A percentile compares a stretch with the other conserved stretches of the same genome.
These are phyloP conservation scores for Terebella lapidaria DNA, from an alignment of 2,888 invertebrate genomes.

Conservation along the genomic window DNA sequence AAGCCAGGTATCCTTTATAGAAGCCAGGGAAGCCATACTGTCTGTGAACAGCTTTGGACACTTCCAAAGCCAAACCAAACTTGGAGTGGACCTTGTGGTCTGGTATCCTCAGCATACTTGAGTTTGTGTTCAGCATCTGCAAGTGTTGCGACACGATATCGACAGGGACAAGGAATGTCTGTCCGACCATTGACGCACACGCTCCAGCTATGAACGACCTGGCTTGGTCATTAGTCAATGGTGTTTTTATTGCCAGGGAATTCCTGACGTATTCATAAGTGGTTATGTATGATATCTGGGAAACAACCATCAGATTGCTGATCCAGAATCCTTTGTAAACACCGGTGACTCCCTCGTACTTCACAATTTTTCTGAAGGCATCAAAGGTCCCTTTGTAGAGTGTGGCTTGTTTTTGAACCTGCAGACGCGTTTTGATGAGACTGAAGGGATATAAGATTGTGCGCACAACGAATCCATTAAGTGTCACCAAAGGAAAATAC, in stretches of 20 bases:
- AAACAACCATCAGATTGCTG: constrained; percentile 71
- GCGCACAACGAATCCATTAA: constrained; percentile 77
- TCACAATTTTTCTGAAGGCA: constrained; percentile 81
- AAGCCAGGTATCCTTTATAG: constrained; percentile 89
- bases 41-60: constrained; percentile 72
- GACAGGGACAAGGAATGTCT: constrained; percentile 92
- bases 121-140: constrained; percentile 75
- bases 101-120: neutral
- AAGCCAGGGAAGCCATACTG: constrained; percentile 81
- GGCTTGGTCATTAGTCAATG: constrained; percentile 53
- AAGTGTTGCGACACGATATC: constrained; percentile 95
- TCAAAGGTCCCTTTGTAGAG: constrained; percentile 76
- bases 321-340: constrained; percentile 94
- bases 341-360: constrained; percentile 76
- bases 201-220: constrained; percentile 77
- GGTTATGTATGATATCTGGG: constrained; percentile 67
- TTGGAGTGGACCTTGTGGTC: constrained; percentile 11
- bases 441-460: constrained; percentile 83
- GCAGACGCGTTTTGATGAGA: constrained; percentile 88
- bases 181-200: constrained; percentile 82
- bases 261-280: constrained; percentile 89
- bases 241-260: constrained; percentile 65
- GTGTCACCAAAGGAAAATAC: constrained; percentile 86
- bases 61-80: constrained; percentile 47
- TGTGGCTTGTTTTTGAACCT: constrained; percentile 59